Conservation (phyloP, 2,888 invertebrate genomes). For the Clostera curtula region DNA sequence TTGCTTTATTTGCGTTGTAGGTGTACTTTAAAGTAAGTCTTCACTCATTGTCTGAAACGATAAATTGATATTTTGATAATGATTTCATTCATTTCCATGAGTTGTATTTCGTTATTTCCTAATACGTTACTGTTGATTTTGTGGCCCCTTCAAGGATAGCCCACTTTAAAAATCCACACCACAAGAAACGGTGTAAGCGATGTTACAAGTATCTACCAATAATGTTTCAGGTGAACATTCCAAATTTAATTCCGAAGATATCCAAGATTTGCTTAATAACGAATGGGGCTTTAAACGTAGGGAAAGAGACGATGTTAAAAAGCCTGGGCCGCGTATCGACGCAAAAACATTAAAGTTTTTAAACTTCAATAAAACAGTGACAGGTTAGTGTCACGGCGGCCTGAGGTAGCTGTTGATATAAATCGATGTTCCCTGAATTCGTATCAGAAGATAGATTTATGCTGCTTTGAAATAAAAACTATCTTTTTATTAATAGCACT, state of each 20-base stretch:
- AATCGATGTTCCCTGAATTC: conserved; percentile 53
- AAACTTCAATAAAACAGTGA: conserved; percentile 67
- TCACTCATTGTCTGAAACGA: conserved; percentile 40
- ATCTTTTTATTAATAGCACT: conserved; percentile 48
- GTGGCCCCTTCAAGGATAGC: conserved; percentile 31
- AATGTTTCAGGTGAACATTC: conserved; percentile 73
- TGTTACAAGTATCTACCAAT: conserved; percentile 54
- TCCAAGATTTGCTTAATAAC: conserved; percentile 77
- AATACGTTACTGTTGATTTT: conserved; percentile 26
- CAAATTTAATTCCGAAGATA: conserved; percentile 66
- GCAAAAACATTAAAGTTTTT: conserved; percentile 76
- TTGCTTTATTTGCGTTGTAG: conserved; percentile 51
- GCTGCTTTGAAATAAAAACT: conserved; percentile 31
- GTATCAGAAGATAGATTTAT: conserved; percentile 30
- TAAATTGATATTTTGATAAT: conserved; percentile 24
- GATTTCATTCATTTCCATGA: conserved; percentile 32
- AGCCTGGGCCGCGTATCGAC: conserved; percentile 91
- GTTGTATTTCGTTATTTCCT: conserved; percentile 34
- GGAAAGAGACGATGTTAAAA: conserved; percentile 94
- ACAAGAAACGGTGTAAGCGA: conserved; percentile 40
- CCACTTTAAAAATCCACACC: conserved; percentile 31
- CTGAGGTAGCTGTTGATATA: conserved; percentile 43
- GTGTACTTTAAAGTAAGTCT: conserved; percentile 35
- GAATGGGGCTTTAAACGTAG: conserved; percentile 89
- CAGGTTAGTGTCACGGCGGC: conserved; percentile 72